These are phyloP conservation scores for Menura novaehollandiae DNA, from an alignment of 2,113 vertebrate species.

Conservation along the genomic window DNA sequence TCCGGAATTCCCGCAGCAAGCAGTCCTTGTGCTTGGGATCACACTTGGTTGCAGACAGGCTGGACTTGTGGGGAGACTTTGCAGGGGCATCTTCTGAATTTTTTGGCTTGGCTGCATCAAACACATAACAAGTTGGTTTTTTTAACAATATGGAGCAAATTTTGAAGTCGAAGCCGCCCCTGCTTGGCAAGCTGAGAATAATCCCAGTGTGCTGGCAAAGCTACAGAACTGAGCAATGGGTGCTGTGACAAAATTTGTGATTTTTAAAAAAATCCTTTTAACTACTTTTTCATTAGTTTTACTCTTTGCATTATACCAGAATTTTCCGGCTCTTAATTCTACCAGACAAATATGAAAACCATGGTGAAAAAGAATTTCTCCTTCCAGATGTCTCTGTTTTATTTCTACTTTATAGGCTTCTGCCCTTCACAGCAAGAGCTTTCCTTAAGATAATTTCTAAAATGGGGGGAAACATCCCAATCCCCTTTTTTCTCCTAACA, in stretches of 20 bases:
- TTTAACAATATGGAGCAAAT: accelerated
- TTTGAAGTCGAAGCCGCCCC: neutral
- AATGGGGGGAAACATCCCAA: accelerated
- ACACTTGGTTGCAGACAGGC: conserved; percentile 79
- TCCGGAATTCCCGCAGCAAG: conserved; percentile 90
- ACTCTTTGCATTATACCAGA: neutral
- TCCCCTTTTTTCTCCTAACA: neutral
- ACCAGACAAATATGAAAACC: neutral
- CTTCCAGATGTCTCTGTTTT: neutral
- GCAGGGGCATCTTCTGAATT: conserved; percentile 59
- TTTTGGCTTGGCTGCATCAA: conserved; percentile 69
- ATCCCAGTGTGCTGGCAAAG: neutral
- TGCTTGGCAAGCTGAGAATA: neutral
- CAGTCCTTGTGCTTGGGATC: conserved; percentile 92
- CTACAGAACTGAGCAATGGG: neutral
- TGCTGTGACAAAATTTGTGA: neutral
- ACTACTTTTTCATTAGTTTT: neutral
- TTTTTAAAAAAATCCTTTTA: neutral
- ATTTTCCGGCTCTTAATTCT: neutral
- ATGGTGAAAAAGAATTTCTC: neutral
- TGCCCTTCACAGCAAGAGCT: neutral
- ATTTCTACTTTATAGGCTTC: neutral
- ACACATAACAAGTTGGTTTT: neutral
- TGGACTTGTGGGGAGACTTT: conserved; percentile 57
- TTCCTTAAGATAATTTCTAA: neutral